A percentile compares a stretch with the other conserved stretches of the same genome.
Evolutionary conservation across 2,888 invertebrate species (phyloP).

Genomic region (Dryadula phaetusa): DNA sequence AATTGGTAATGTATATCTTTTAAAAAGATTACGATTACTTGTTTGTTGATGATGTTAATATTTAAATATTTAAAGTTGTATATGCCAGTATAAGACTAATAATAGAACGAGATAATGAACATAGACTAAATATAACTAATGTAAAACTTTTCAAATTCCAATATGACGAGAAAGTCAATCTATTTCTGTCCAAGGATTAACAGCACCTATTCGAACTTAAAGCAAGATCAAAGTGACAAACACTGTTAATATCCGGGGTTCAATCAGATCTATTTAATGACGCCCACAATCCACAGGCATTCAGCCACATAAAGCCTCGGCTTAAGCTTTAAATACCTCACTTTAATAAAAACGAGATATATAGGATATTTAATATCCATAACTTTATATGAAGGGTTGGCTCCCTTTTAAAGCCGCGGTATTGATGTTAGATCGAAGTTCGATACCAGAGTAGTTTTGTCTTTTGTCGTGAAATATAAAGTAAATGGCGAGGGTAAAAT

Average conservation of each 20-base stretch:
- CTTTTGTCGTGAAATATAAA: neutral
- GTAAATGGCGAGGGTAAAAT: neutral
- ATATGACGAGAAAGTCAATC: slow-evolving; percentile 14
- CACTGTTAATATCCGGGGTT: slow-evolving; percentile 20
- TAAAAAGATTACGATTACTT: no score
- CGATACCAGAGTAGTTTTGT: neutral
- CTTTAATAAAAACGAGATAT: slow-evolving; percentile 24
- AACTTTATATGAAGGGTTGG: slow-evolving; percentile 4
- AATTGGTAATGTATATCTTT: no score
- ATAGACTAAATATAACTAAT: neutral
- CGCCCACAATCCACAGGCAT: slow-evolving; percentile 9
- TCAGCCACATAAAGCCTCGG: slow-evolving; percentile 10
- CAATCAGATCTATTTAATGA: slow-evolving; percentile 30
- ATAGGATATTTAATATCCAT: neutral
- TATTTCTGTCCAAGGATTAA: slow-evolving; percentile 5
- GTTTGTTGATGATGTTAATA: no score
- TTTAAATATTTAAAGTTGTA: no score
- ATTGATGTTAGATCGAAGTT: slow-evolving; percentile 1
- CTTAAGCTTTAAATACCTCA: slow-evolving; percentile 20
- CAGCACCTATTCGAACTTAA: neutral
- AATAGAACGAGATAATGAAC: no score
- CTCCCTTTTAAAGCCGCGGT: slow-evolving; percentile 1
- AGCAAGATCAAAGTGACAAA: slow-evolving; percentile 11
- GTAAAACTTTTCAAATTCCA: neutral
- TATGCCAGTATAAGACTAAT: no score